Evolutionary conservation across 2,797 vertebrate genomes (phyloP).

Genomic region (Pelodytes ibericus): DNA sequence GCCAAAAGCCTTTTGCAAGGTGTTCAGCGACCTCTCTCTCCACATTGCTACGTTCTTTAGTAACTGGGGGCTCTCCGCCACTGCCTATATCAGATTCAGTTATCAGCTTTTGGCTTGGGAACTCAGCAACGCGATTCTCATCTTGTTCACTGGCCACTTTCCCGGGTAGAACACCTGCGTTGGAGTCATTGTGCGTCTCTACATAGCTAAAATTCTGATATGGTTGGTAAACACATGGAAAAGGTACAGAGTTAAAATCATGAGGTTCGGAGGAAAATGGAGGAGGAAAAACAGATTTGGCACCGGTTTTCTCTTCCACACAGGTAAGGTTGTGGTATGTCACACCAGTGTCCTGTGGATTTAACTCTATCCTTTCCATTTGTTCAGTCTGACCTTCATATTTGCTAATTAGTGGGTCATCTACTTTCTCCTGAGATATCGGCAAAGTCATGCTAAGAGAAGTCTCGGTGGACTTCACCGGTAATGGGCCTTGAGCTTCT

Average conservation of each 20-base stretch:
- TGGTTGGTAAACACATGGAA: constrained; percentile 68
- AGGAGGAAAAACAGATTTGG: constrained; percentile 56
- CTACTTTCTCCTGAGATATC: constrained; percentile 61
- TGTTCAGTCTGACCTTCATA: constrained; percentile 65
- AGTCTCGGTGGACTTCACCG: constrained; percentile 58
- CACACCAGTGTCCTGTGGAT: constrained; percentile 54
- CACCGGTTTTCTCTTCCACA: constrained; percentile 60
- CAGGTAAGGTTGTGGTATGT: constrained; percentile 32
- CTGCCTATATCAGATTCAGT: neutral
- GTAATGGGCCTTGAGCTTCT: constrained; percentile 59
- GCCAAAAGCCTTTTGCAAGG: constrained; percentile 94
- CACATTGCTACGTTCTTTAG: constrained; percentile 79
- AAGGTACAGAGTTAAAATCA: constrained; percentile 65
- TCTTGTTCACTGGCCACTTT: constrained; percentile 25
- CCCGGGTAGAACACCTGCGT: constrained; percentile 61
- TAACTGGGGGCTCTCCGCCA: neutral
- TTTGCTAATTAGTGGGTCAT: constrained; percentile 65
- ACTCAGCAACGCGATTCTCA: constrained; percentile 55
- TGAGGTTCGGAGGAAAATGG: constrained; percentile 60
- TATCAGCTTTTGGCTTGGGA: neutral
- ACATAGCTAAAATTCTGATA: constrained; percentile 57
- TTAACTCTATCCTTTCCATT: constrained; percentile 61
- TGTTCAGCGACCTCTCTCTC: constrained; percentile 96
- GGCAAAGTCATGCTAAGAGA: constrained; percentile 57
- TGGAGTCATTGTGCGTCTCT: constrained; percentile 28